Evolutionary conservation across 1,140 invertebrate genomes (phyloP), one percentile per base, ranked within the genome.

Genomic region (Drosophila prosaltans): DNA sequence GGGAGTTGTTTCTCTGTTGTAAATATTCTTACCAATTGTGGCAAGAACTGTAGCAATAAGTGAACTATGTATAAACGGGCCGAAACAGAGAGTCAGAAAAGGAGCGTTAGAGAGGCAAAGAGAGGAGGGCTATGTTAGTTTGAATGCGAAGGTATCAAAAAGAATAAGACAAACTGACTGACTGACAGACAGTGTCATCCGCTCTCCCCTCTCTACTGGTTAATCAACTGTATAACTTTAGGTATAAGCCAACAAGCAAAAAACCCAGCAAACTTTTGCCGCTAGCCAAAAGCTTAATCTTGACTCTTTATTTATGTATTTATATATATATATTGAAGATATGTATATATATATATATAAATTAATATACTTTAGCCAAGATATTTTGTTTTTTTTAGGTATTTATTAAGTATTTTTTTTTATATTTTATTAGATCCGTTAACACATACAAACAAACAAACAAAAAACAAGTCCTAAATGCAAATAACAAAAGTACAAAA

Each of bases 401-500:
- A 85, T 89, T 89, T 79, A 67, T 89, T 89, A 84, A 81, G 73
- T 89, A 84, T 85, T 81, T 74, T 75, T 75, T 71, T 88, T 75
- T 82, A 83, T 80, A 78, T 84, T 70, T 72, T 72, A 73, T 69
- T 82, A 78, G 75, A 69, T 61, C 67, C 83, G 75, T 72, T 75
- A 66, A 73, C 61, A 67, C 73, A 71, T 71, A 63, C 39, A 70
- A 61, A 71, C 45, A 55, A 43, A 65, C 39, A 57, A 66, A 60
- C 67, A 65, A 41, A 60, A 51, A 71, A 70, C 74, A 89, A 89
- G 85, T 89, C 85, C 84, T 89, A 89, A 73, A 89, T 89, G 84
- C 84, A 89, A 89, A 89, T 89, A 89, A 89, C 84, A 89, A 89
- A 89, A 89, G 84, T 89, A 89, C 84, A 89, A 89, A 89, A 89